Base-by-base conservation (phyloP, 1,140 invertebrate genomes). In the Drosophila sulfurigaster region DNA sequence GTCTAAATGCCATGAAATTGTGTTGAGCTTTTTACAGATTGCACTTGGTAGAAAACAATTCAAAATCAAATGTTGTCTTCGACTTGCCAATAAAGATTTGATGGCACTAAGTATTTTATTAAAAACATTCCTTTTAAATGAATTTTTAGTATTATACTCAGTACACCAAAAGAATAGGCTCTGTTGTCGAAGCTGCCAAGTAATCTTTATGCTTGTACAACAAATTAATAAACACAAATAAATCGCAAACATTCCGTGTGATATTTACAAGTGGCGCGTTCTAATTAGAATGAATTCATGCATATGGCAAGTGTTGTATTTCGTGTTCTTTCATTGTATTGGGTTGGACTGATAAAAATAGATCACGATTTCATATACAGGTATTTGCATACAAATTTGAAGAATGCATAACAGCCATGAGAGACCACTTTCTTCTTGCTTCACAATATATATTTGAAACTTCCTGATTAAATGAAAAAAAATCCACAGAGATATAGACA, bases 1-100 rank as follows among this genome's bases (percentile, higher is more conserved):
- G 66, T 80, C 60, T 78, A 85, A 81, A 78, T 80, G 85, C 71
- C 73, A 66, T 83, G 4, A 78, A 87, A 88, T 88, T 88, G 66
- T 68, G 63, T 79, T 87, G 66, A 65, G 41, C 35, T 54, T 56
- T 58, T 30, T 52, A 52, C 41, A 38, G 57, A n/a, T 13, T 43
- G 41, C 45, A 71, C 45, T 56, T 20, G 10, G 30, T 38, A 32
- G 30, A 5, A 7, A 32, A 7, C 35, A 38, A 49, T 75, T 81
- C 63, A 79, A 70, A 69, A 62, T 43, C 20, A 69, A 71, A 66
- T 56, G 38, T 30, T 32, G 63, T 38, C 35, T 20, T 43, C 35
- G 16, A 59, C 13, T 25, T 4, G 20, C 20, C 20, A 25, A 25
- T 25, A 25, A 25, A 41, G 41, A 28, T 8, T 57, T 28, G 6